phyloP scores from a whole-genome alignment of 2,888 invertebrate genomes.

The Zootermopsis nevadensis region DNA sequence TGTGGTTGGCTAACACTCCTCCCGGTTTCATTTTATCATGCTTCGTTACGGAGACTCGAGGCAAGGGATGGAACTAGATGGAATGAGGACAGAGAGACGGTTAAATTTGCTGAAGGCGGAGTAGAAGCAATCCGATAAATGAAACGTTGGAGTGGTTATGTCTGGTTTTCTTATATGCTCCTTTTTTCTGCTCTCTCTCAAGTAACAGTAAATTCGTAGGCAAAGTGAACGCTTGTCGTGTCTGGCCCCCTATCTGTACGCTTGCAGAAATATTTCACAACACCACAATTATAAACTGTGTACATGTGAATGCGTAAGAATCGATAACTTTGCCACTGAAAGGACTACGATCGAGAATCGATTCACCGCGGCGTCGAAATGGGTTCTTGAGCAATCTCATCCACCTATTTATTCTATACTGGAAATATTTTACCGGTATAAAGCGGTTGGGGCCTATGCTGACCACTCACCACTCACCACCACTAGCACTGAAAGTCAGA shows the following conservation, averaged over 20 bases:
- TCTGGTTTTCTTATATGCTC: not conserved
- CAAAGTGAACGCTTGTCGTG: constrained; percentile 6
- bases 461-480: too few relatives aligned
- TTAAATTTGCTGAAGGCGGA: constrained; percentile 27
- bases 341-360: too few relatives aligned
- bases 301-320: not conserved
- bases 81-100: constrained; percentile 5
- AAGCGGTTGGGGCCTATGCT: too few relatives aligned
- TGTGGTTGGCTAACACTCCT: constrained; percentile 19
- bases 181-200: not conserved
- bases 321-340: too few relatives aligned
- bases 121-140: constrained; percentile 47
- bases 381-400: too few relatives aligned
- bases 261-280: not conserved
- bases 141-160: constrained; percentile 41
- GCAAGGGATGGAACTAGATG: not conserved
- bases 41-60: constrained; percentile 27
- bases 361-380: too few relatives aligned
- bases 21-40: constrained; percentile 33
- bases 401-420: too few relatives aligned
- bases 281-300: not conserved
- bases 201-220: not conserved
- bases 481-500: too few relatives aligned
- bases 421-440: too few relatives aligned
- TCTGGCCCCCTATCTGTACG: not conserved